These are phyloP conservation scores for Tetranychus piercei DNA, from an alignment of 2,888 invertebrate species.

Conservation along the genomic window DNA sequence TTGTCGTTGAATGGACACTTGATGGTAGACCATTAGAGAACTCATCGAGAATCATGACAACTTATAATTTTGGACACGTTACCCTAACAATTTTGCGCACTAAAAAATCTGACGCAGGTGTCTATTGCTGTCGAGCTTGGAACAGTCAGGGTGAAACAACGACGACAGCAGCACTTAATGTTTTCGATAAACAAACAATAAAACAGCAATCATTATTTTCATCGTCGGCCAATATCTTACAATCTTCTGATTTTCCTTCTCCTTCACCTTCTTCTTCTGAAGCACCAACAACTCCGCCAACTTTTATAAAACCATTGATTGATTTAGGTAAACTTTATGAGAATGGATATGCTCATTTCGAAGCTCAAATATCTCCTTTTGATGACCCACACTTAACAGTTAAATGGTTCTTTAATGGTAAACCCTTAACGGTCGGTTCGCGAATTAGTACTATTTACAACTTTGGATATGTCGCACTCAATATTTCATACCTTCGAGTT, in stretches of 20 bases:
- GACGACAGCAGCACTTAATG: slow-evolving; percentile 29
- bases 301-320: slow-evolving; percentile 64
- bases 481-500: slow-evolving; percentile 91
- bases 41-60: slow-evolving; percentile 63
- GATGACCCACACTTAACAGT: slow-evolving; percentile 78
- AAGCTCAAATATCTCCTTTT: slow-evolving; percentile 64
- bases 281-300: slow-evolving; percentile 43
- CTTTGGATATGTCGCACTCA: slow-evolving; percentile 91
- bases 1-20: slow-evolving; percentile 77
- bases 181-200: slow-evolving; percentile 55
- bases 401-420: slow-evolving; percentile 62
- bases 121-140: slow-evolving; percentile 76
- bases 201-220: slow-evolving; percentile 61
- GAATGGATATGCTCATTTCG: slow-evolving; percentile 77
- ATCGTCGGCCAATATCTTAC: neutral
- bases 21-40: slow-evolving; percentile 68
- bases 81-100: slow-evolving; percentile 56
- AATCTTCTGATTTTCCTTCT: neutral
- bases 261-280: slow-evolving; percentile 30
- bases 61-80: slow-evolving; percentile 88
- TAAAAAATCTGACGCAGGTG: slow-evolving; percentile 59
- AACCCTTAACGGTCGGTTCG: slow-evolving; percentile 80
- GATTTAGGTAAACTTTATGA: slow-evolving; percentile 62
- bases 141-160: slow-evolving; percentile 66
- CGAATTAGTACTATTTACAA: slow-evolving; percentile 93